Evolutionary conservation across 2,888 invertebrate species (phyloP).

Genomic region (Scelioninae gen. 1): DNA sequence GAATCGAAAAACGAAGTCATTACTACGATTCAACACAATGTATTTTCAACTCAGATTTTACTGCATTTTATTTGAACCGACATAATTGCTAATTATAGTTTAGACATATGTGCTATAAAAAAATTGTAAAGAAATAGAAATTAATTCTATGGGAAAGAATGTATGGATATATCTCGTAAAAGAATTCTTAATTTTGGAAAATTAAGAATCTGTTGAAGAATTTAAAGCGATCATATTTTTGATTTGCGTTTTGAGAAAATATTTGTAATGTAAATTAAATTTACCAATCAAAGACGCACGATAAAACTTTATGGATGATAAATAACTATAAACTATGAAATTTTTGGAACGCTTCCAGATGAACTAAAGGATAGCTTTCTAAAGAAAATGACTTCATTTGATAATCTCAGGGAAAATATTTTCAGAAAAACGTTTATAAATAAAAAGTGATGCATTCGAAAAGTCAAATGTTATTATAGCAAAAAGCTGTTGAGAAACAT

Average conservation of each 20-base stretch:
- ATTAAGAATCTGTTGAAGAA: too few relatives aligned
- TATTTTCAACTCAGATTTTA: constrained; percentile 26
- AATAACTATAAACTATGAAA: constrained; percentile 19
- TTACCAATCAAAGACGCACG: background rate
- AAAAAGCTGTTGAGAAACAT: background rate
- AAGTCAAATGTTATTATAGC: constrained; percentile 5
- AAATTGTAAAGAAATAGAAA: background rate
- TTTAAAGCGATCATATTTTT: background rate
- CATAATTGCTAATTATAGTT: constrained; percentile 78
- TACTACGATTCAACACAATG: constrained; percentile 18
- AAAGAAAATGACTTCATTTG: constrained; percentile 28
- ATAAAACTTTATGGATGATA: constrained; percentile 16
- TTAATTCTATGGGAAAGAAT: too few relatives aligned
- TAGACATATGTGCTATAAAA: constrained; percentile 39
- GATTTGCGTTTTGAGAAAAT: too few relatives aligned
- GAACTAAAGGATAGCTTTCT: constrained; percentile 13
- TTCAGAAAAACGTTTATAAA: constrained; percentile 35
- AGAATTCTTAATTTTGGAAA: too few relatives aligned
- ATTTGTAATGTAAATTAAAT: background rate
- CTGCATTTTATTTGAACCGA: constrained; percentile 66
- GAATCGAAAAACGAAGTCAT: constrained; percentile 14
- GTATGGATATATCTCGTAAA: too few relatives aligned
- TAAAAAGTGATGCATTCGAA: constrained; percentile 35
- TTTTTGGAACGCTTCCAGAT: constrained; percentile 33
- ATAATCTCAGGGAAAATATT: constrained; percentile 30